Conservation (phyloP, 2,113 vertebrate genomes). For the Synchiropus splendidus region DNA sequence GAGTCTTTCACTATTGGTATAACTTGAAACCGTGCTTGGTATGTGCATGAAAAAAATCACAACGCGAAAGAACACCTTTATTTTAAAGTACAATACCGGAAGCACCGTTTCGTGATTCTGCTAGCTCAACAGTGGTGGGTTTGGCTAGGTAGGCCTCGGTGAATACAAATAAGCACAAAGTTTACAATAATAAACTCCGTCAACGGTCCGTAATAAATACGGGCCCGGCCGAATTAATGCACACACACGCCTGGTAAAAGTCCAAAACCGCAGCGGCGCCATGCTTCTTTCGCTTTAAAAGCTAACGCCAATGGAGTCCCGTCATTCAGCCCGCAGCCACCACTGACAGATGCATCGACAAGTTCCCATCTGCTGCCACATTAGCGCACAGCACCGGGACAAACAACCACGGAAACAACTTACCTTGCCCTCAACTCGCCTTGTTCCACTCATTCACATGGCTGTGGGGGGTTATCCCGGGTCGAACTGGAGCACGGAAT, state of each 20-base stretch:
- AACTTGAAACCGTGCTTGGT: too few species aligned
- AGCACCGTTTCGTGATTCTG: fast-evolving
- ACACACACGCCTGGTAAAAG: not conserved
- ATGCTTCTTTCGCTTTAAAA: constrained; percentile 15
- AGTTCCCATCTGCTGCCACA: constrained; percentile 17
- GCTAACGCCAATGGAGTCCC: constrained; percentile 14
- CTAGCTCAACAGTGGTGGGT: constrained; percentile 17
- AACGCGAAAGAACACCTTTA: constrained; percentile 8
- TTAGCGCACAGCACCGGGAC: not conserved
- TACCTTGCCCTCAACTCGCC: constrained; percentile 52
- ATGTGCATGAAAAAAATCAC: not conserved
- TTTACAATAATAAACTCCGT: constrained; percentile 35
- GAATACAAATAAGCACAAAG: constrained; percentile 60
- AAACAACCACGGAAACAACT: constrained; percentile 3
- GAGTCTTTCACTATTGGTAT: too few species aligned
- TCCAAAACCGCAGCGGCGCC: not conserved
- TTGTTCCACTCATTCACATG: constrained; percentile 29
- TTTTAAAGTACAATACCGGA: constrained; percentile 36
- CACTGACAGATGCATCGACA: constrained; percentile 34
- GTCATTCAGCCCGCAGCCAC: constrained; percentile 21
- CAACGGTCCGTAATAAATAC: not conserved
- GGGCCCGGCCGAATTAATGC: not conserved
- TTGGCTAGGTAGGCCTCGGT: constrained; percentile 64
- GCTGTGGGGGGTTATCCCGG: constrained; percentile 15
- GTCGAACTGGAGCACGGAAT: constrained; percentile 1